Evolutionary conservation across 2,888 invertebrate genomes (phyloP).

Genomic region (Volucella inflata): DNA sequence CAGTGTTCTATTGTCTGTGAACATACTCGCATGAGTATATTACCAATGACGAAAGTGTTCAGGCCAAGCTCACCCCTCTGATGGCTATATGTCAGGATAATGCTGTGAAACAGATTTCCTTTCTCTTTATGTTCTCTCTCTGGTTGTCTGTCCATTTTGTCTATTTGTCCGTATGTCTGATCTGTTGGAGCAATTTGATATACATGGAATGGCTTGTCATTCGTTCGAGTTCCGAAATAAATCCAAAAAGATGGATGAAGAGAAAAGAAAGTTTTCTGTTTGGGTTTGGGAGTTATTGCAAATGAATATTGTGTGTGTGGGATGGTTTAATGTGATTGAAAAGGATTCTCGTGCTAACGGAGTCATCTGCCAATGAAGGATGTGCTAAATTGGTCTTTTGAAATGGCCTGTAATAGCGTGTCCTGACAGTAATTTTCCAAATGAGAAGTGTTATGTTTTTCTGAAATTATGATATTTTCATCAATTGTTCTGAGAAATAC

Average conservation of each 20-base stretch:
- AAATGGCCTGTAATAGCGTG: no score
- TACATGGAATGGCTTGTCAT: constrained; percentile 13
- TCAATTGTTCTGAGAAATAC: no score
- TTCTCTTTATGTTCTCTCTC: not conserved
- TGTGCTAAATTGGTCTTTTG: no score
- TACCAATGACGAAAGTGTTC: constrained; percentile 21
- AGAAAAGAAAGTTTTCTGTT: not conserved
- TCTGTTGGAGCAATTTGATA: not conserved
- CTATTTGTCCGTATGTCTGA: constrained; percentile 7
- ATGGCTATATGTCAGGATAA: constrained; percentile 11
- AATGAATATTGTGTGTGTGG: not conserved
- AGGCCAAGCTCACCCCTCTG: not conserved
- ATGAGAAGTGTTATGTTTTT: no score
- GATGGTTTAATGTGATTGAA: no score
- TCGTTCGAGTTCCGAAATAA: constrained; percentile 5
- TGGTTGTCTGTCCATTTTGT: no score
- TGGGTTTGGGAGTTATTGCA: constrained; percentile 6
- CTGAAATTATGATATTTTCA: no score
- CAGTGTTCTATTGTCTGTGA: constrained; percentile 32
- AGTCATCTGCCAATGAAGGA: no score
- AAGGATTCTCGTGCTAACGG: no score
- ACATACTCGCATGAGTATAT: constrained; percentile 20
- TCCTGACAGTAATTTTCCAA: no score
- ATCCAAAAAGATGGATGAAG: constrained; percentile 13
- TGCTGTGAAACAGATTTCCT: constrained; percentile 18